Base-by-base conservation (phyloP, 2,888 invertebrate genomes). In the Oligia latruncula region DNA sequence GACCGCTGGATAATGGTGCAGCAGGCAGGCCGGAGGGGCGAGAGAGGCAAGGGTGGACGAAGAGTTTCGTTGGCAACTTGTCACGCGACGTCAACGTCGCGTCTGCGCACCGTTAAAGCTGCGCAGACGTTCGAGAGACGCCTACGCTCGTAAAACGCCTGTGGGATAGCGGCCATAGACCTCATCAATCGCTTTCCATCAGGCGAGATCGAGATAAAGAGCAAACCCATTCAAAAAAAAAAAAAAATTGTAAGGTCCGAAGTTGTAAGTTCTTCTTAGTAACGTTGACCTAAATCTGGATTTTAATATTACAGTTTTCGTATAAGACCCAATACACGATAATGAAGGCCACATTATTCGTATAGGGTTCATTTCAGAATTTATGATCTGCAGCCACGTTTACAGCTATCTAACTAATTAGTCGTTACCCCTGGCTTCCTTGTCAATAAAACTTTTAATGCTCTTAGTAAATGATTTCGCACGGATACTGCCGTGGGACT, bases 401-500 rank as follows among this genome's bases (percentile, higher is more conserved):
- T 43, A 46, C 62, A 46, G 23, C 71, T 64, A 49, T 23, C 29
- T 66, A 40, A 65, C 15, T 62, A 84, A 81, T 76, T 52, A 84
- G 55, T 52, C 40, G 55, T n/a, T 68, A 55, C 49, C 6, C 20
- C 46, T 23, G 35, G 62, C 71, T 89, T 82, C 83, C 73, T 78
- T 80, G 46, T 65, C 78, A 81, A 70, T 73, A 73, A 52, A 75
- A 79, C 11, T 77, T 83, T 70, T 67, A 76, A 46, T 29, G 74
- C 9, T 75, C 55, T 65, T 43, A 43, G 64, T 74, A 43, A 77
- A 73, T 74, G 80, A 76, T 86, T 88, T 83, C 86, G 74, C 89
- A 83, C 49, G 49, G 70, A 83, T 87, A 83, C 79, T 64, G 71
- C 77, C 75, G 85, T 81, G 87, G 77, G 87, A 89, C 68, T 73